Evolutionary conservation across 2,113 vertebrate genomes (phyloP), one percentile per base, ranked within the genome.

Genomic region (Ellobius talpinus): DNA sequence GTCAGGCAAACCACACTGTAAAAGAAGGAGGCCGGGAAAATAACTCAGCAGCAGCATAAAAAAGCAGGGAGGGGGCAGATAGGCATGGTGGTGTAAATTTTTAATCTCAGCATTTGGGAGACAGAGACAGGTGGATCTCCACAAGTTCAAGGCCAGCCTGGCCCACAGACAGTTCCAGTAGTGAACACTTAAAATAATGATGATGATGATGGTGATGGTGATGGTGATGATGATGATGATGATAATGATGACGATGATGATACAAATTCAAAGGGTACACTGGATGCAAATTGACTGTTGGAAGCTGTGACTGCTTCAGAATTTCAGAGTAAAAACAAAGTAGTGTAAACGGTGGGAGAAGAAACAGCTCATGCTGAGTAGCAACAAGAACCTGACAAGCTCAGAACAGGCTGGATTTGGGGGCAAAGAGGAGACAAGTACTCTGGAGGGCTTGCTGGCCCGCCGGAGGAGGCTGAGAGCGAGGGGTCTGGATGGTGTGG

Each of bases 31-130:
- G 12, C 52, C 16, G 13, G n/a, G 21, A 4, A 29, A 29, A 19
- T 9, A 65, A 29, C 39, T 45, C 24, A 65, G 58, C 33, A 17
- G 24, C 79, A 58, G 36, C 36, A 58, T 58, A 58, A 58, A 58
- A 36, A 78, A 7, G 12, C 2, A 0, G 42, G 2, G 13, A 7
- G 0, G 1, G 8, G 45, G 70, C n/a, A 21, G n/a, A 21, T 5
- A 7, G 42, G 24, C 6, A 3, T 13, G 21, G 26, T 77, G 74
- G 14, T 36, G 47, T n/a, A n/a, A 36, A 36, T 36, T 72, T 72
- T 72, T 72, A n/a, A 52, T 52, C 47, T 79, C 77, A 21, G 16
- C 17, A 21, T 21, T 19, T 52, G 47, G 21, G 31, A 79, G 47
- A 50, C 77, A 52, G 31, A 52, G 31, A 52, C 31, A 52, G 77